Base-by-base conservation (phyloP, 2,113 vertebrate genomes). In the Rafetus swinhoei region DNA sequence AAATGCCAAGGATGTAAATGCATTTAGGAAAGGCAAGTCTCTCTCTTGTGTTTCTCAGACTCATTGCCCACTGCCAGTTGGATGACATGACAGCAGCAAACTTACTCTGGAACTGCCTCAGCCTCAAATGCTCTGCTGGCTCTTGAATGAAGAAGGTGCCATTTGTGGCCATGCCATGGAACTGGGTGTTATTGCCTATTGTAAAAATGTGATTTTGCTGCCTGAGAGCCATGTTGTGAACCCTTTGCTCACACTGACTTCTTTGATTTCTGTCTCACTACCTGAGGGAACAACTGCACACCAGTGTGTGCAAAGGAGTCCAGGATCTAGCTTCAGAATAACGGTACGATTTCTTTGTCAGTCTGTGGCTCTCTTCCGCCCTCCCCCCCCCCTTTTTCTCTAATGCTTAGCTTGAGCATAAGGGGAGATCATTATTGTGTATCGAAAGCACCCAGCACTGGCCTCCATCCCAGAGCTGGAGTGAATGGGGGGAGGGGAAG, bases 1-100 rank as follows among this genome's bases (percentile, higher is more conserved):
- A 96, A 96, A 98, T 86, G 94, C 97, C 95, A 95, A 94, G 55
- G 93, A 90, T 95, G 90, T 93, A 84, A 95, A 95, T 4, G 25
- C 94, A 6, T 25, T 94, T 87, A 55, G 95, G 79, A 95, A 93
- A 89, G 2, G 27, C 90, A 39, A 90, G 86, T 82, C 39, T 88
- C 82, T 39, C 59, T 88, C 92, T 82, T 92, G 54, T 82, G 88
- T 77, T 88, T 85, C 82, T 92, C 74, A 55, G 97, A 94, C 92
- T 95, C 96, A 79, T 93, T 96, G 87, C 94, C 77, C 90, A 10
- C 91, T 96, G 93, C 87, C 95, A 95, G 4, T 86, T 87, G 95
- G 88, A 94, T 96, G 94, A 95, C 90, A 21, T 84, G 90, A 84
- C 86, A 92, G 82, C 1, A 6, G 76, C 72, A 92, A 84, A 60